These are phyloP conservation scores for Trachelus stipa DNA, from an alignment of 2,888 invertebrate species.

Conservation along the genomic window DNA sequence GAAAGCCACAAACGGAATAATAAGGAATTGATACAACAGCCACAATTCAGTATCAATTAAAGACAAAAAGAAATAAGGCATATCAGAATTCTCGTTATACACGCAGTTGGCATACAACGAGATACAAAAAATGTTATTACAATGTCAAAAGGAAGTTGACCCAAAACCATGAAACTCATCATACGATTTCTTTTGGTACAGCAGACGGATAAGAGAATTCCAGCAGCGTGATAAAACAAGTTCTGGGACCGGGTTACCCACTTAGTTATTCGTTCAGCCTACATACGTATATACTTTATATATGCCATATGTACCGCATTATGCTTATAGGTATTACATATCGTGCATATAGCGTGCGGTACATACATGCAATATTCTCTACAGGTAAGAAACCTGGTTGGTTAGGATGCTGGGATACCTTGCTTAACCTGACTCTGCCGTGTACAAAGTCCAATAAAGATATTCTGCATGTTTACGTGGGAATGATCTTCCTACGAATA, in stretches of 20 bases:
- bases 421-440: not conserved
- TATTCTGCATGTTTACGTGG: not conserved
- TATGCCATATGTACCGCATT: not conserved
- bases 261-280: constrained; percentile 42
- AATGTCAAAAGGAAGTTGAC: not conserved
- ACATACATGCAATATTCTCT: not conserved
- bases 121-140: not conserved
- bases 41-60: not conserved
- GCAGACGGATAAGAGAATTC: not conserved
- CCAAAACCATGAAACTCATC: not conserved
- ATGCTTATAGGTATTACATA: not conserved
- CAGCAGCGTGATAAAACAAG: constrained; percentile 50
- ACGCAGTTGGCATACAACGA: not conserved
- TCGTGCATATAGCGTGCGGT: not conserved
- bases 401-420: not conserved
- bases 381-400: not conserved
- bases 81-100: not conserved
- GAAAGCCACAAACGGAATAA: not conserved
- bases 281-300: constrained; percentile 42
- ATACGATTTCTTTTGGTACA: not conserved
- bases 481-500: not conserved
- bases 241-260: constrained; percentile 63
- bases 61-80: not conserved
- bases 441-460: constrained; percentile 1
- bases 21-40: not conserved